A percentile compares a stretch with the other conserved stretches of the same genome.
Evolutionary conservation across 2,888 invertebrate genomes (phyloP).

Genomic region (Adineta ricciae): DNA sequence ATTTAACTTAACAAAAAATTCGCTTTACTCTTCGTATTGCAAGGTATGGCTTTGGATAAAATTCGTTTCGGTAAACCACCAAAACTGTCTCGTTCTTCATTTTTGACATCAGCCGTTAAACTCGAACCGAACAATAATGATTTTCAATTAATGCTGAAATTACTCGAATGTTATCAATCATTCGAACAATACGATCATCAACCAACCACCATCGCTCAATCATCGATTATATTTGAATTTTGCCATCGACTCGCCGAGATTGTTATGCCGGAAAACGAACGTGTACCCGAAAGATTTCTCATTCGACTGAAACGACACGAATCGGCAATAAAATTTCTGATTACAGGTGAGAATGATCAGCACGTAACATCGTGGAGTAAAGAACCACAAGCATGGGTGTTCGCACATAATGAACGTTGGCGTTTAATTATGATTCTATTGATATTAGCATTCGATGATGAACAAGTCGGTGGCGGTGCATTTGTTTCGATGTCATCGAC

Average conservation of each 20-base stretch:
- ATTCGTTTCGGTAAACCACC: conserved; percentile 22
- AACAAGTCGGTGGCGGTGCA: background rate
- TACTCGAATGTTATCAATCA: conserved; percentile 19
- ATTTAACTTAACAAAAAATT: too few relatives aligned
- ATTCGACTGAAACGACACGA: background rate
- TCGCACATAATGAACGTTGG: conserved; percentile 12
- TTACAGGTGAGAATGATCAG: background rate
- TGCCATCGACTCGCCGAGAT: conserved; percentile 8
- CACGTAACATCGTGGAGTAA: background rate
- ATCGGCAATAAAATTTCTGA: conserved; percentile 7
- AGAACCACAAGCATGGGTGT: conserved; percentile 15
- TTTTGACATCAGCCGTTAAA: background rate
- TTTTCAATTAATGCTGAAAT: conserved; percentile 11
- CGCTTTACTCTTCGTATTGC: background rate
- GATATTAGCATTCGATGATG: conserved; percentile 11
- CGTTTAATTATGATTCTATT: conserved; percentile 17
- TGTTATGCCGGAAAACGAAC: background rate
- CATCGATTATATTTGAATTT: conserved; percentile 16
- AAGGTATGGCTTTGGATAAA: conserved; percentile 20
- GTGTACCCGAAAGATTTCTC: background rate
- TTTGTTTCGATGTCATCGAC: background rate
- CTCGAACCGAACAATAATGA: background rate
- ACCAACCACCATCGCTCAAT: background rate
- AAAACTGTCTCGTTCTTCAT: background rate
- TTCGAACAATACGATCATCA: background rate